These are phyloP conservation scores for Zoroaster sp. DNA, from an alignment of 53 echinoderm and acorn worm species.

Conservation along the genomic window DNA sequence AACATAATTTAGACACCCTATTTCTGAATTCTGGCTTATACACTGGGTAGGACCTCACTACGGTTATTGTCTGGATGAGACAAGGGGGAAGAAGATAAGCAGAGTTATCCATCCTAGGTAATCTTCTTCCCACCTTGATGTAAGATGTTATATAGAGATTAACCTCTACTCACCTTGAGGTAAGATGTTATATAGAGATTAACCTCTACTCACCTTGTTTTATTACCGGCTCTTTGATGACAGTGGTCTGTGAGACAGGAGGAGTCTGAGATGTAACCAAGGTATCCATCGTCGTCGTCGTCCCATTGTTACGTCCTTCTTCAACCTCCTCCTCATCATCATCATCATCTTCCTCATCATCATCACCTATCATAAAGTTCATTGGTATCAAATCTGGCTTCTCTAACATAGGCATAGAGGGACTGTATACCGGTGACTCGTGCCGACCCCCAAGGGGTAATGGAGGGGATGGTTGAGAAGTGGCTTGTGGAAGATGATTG, in stretches of 20 bases:
- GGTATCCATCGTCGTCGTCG: not conserved
- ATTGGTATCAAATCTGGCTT: constrained; percentile 66
- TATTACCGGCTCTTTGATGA: not conserved
- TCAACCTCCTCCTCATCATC: not conserved
- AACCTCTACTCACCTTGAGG: no score
- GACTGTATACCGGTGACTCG: constrained; percentile 41
- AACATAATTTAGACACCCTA: no score
- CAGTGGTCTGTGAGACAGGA: not conserved
- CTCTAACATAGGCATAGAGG: constrained; percentile 61
- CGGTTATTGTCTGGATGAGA: no score
- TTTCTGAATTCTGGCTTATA: no score
- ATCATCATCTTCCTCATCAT: constrained; percentile 44
- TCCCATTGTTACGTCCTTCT: not conserved
- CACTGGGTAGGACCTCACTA: no score
- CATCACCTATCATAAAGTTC: constrained; percentile 92
- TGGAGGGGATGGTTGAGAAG: constrained; percentile 53
- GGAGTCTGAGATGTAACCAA: not conserved
- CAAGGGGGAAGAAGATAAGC: no score
- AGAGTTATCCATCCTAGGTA: no score
- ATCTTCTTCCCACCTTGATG: no score
- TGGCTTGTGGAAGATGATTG: constrained; percentile 18
- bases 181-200: no score
- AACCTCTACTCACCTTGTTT: constrained; percentile 20
- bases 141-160: no score
- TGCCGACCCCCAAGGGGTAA: constrained; percentile 49